These are phyloP conservation scores for Urophycis tenuis DNA, from an alignment of 2,797 vertebrate species.

Conservation along the genomic window DNA sequence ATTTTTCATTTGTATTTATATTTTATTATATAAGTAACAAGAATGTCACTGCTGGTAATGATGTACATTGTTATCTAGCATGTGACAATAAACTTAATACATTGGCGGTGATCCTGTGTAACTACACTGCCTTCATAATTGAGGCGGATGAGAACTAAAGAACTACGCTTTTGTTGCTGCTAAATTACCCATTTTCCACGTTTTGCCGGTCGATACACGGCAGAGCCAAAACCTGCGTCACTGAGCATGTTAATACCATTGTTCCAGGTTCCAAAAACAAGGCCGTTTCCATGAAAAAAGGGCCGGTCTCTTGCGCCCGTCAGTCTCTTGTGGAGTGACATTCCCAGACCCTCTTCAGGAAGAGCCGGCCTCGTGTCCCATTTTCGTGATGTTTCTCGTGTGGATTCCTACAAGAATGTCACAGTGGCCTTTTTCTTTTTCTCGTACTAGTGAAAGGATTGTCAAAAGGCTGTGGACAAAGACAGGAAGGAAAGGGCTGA, in stretches of 20 bases:
- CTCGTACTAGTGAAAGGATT: background rate
- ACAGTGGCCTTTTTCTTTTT: background rate
- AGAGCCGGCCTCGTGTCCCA: background rate
- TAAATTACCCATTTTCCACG: background rate
- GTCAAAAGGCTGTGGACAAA: background rate
- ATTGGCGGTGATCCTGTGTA: no score
- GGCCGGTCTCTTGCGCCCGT: background rate
- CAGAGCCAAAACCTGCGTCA: background rate
- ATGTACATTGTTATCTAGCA: no score
- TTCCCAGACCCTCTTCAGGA: background rate
- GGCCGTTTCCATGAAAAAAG: background rate
- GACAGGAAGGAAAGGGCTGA: background rate
- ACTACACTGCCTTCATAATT: background rate
- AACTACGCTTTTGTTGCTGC: background rate
- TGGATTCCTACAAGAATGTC: background rate
- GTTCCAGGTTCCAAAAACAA: background rate
- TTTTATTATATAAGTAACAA: no score
- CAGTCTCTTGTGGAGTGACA: background rate
- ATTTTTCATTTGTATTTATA: no score
- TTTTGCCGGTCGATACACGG: background rate
- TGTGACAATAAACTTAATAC: no score
- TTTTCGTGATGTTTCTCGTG: background rate
- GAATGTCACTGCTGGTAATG: no score
- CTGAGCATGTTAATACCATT: background rate
- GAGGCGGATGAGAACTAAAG: background rate